Conservation (phyloP, 1,140 invertebrate genomes). For the Pachyrhynchus sulphureomaculatus region DNA sequence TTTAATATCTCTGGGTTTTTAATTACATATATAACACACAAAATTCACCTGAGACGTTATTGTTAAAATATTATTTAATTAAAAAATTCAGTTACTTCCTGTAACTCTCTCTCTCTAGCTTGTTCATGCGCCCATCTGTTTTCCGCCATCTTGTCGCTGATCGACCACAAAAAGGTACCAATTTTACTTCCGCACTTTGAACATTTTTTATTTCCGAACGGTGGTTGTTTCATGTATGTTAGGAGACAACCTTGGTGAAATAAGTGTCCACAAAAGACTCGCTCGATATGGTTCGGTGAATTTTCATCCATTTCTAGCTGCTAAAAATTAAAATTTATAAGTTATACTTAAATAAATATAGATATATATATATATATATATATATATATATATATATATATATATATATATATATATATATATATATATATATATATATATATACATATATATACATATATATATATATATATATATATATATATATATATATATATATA, state of each 20-base stretch:
- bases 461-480: no score
- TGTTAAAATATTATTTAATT: no score
- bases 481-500: no score
- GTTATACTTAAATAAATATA: no score
- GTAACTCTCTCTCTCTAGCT: slow-evolving; percentile 70
- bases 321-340: slow-evolving; percentile 46
- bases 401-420: no score
- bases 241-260: slow-evolving; percentile 75
- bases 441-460: no score
- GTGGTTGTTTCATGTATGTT: slow-evolving; percentile 72
- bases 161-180: slow-evolving; percentile 75
- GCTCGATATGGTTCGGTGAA: slow-evolving; percentile 63
- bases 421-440: no score
- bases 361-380: no score
- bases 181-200: slow-evolving; percentile 62
- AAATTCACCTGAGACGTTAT: no score
- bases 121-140: slow-evolving; percentile 77
- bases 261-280: slow-evolving; percentile 75
- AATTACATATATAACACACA: no score
- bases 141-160: slow-evolving; percentile 71
- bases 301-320: slow-evolving; percentile 60
- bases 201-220: slow-evolving; percentile 67
- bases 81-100: slow-evolving; percentile 74
- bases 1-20: no score
- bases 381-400: no score